These are phyloP conservation scores for Telmatochromis sp. DNA, from an alignment of 2,113 vertebrate genomes.

Conservation along the genomic window DNA sequence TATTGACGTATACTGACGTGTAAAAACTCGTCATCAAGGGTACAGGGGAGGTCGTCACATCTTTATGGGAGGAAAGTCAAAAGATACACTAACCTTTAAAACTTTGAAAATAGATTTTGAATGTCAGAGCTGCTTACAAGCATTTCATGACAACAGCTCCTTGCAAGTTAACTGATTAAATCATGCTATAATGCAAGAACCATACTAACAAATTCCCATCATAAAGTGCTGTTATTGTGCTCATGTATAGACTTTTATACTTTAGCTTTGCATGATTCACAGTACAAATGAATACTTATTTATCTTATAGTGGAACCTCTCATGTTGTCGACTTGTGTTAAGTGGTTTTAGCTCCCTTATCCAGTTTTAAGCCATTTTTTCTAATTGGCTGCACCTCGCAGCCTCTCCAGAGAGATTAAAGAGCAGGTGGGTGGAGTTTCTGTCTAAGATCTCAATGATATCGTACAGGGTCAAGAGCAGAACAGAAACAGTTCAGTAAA, in stretches of 20 bases:
- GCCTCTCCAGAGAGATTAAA: background rate
- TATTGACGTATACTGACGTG: background rate
- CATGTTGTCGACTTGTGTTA: background rate
- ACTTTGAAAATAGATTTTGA: background rate
- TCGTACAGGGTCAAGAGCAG: background rate
- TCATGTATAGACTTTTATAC: background rate
- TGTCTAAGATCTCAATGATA: background rate
- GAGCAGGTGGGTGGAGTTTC: background rate
- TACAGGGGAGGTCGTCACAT: background rate
- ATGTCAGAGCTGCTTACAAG: background rate
- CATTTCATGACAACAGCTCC: background rate
- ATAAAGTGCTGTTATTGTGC: background rate
- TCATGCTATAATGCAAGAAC: background rate
- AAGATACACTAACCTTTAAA: background rate
- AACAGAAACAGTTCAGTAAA: background rate
- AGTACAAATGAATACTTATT: background rate
- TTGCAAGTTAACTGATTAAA: background rate
- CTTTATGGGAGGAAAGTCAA: background rate
- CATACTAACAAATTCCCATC: background rate
- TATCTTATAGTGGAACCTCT: background rate
- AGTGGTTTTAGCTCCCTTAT: background rate
- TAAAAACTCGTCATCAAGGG: background rate
- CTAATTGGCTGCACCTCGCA: background rate
- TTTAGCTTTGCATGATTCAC: background rate
- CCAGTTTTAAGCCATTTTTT: background rate